Conservation (phyloP, 1,140 invertebrate genomes). For the Pseudomyrmex sp. region DNA sequence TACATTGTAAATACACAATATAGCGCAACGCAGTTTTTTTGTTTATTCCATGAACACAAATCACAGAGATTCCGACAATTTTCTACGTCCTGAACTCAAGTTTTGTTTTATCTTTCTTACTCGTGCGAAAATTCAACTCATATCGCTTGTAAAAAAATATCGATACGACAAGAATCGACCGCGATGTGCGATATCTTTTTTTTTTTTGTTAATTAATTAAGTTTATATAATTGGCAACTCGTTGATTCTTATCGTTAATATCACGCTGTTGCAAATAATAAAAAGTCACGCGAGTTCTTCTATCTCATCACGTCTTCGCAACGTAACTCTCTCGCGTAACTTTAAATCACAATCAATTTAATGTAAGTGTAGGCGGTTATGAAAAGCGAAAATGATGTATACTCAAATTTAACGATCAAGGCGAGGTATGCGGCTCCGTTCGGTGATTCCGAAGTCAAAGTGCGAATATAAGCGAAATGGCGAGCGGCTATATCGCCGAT, state of each 20-base stretch:
- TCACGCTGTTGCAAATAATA: constrained; percentile 21
- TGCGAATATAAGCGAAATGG: background rate
- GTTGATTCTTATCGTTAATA: constrained; percentile 46
- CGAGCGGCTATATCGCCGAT: constrained; percentile 28
- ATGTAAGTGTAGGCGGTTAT: background rate
- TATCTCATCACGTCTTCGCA: background rate
- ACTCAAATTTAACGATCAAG: background rate
- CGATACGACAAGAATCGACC: constrained; percentile 16
- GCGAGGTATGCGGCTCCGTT: background rate
- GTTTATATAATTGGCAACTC: constrained; percentile 39
- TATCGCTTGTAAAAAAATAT: constrained; percentile 19
- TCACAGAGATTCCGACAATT: background rate
- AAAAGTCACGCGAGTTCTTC: constrained; percentile 17
- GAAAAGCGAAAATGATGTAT: background rate
- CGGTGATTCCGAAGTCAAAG: constrained; percentile 25
- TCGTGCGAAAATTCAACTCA: constrained; percentile 16
- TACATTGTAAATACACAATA: constrained; percentile 8
- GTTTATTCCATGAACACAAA: constrained; percentile 17
- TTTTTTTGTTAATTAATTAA: background rate
- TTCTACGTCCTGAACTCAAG: constrained; percentile 14
- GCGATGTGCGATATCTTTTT: constrained; percentile 1
- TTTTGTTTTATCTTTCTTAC: background rate
- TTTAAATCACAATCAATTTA: background rate
- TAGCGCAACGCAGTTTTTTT: background rate
- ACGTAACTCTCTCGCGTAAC: background rate